Percentiles rank a stretch among this genome's conserved stretches.
Conservation (phyloP, 2,888 invertebrate species). For the Lasiommata megera region DNA sequence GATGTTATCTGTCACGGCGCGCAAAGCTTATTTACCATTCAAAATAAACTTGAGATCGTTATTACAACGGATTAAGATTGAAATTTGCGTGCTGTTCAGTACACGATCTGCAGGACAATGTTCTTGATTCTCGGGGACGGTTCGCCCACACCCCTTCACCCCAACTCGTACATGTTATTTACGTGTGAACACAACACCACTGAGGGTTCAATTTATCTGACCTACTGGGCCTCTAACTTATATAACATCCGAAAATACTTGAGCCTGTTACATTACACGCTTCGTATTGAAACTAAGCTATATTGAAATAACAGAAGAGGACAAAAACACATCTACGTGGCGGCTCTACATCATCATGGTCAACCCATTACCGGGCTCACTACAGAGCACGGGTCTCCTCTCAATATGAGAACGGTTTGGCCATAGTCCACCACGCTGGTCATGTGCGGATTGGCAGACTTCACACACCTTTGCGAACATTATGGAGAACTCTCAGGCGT, state of each 20-base stretch:
- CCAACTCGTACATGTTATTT: conserved; percentile 78
- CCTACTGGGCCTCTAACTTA: conserved; percentile 79
- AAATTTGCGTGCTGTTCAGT: conserved; percentile 24
- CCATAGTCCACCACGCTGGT: no score
- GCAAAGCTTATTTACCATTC: conserved; percentile 34
- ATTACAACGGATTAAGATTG: conserved; percentile 39
- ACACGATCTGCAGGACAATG: conserved; percentile 1
- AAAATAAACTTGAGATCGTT: conserved; percentile 33
- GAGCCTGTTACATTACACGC: conserved; percentile 42
- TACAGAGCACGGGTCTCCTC: no score
- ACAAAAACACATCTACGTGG: no score
- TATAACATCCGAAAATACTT: conserved; percentile 69
- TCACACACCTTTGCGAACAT: no score
- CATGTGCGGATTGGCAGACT: no score
- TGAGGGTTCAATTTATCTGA: conserved; percentile 81
- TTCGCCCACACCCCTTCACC: conserved; percentile 58
- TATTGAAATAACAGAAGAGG: no score
- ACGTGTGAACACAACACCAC: conserved; percentile 78
- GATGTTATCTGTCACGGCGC: conserved; percentile 51
- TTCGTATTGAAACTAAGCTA: no score
- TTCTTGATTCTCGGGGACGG: conserved; percentile 32
- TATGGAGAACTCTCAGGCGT: no score
- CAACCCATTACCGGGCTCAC: no score
- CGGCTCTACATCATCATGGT: no score
- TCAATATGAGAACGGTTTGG: no score